Percentiles rank a stretch among this genome's conserved stretches.
Evolutionary conservation across 2,113 vertebrate species (phyloP).

Genomic region (Eulemur macaco): DNA sequence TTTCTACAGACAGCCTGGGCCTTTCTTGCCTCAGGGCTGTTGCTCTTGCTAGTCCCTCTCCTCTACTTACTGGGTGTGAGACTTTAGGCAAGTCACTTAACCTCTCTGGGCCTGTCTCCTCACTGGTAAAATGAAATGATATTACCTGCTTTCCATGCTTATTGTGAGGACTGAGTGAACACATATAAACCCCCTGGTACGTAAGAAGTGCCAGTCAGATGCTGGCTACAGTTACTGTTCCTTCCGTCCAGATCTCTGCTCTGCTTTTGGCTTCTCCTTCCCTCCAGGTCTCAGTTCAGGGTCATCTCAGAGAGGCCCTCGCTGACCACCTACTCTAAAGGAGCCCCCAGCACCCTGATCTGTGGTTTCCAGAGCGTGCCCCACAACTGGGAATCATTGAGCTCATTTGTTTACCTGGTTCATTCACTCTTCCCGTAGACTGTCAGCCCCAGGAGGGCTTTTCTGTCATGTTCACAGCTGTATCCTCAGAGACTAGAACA

Average conservation of each 20-base stretch:
- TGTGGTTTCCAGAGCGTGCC: neutral
- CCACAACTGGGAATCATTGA: neutral
- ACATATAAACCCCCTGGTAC: neutral
- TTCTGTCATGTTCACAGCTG: neutral
- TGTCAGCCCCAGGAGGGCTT: neutral
- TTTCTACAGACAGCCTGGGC: neutral
- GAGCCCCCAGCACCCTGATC: neutral
- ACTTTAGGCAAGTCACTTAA: neutral
- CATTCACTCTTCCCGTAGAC: neutral
- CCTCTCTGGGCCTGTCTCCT: neutral
- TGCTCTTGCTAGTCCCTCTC: neutral
- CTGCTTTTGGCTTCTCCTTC: neutral
- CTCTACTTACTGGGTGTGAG: neutral
- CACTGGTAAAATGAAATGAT: neutral
- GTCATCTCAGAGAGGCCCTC: neutral
- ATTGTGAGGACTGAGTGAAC: neutral
- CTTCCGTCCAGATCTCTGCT: neutral
- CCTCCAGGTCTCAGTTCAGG: neutral
- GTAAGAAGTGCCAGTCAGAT: neutral
- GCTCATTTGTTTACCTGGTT: neutral
- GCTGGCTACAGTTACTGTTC: neutral
- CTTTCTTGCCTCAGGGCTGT: neutral
- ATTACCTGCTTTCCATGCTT: neutral
- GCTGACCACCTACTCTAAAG: neutral
- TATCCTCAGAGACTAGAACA: neutral